Evolutionary conservation across 2,888 invertebrate genomes (phyloP).

Genomic region (Cephus pygmeus): DNA sequence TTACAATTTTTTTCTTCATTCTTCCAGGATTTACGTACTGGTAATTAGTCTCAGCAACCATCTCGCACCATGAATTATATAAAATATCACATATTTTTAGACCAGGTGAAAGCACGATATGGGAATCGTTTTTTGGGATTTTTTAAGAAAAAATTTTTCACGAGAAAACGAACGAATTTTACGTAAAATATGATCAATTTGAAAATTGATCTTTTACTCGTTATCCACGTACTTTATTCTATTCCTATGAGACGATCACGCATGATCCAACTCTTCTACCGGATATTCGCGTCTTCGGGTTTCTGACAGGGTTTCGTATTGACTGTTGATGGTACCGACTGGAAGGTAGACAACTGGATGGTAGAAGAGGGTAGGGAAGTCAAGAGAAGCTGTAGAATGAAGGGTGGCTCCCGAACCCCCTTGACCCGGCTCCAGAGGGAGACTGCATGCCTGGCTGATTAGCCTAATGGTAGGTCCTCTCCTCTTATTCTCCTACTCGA

Average conservation of each 20-base stretch:
- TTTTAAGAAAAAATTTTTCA: background rate
- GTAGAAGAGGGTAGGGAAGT: conserved; percentile 19
- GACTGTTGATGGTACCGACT: conserved; percentile 25
- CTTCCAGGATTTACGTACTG: background rate
- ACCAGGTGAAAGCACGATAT: background rate
- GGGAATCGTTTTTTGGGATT: background rate
- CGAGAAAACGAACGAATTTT: background rate
- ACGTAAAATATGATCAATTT: background rate
- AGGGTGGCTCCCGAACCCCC: conserved; percentile 51
- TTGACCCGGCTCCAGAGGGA: conserved; percentile 54
- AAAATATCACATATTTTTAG: background rate
- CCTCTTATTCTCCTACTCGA: conserved; percentile 60
- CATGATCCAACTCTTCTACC: too few species aligned
- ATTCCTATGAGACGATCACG: background rate
- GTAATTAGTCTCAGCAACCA: background rate
- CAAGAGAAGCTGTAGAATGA: conserved; percentile 43
- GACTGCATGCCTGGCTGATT: conserved; percentile 60
- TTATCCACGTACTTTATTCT: background rate
- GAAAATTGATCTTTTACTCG: background rate
- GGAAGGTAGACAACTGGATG: conserved; percentile 16
- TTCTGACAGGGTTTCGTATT: conserved; percentile 18
- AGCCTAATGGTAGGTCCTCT: conserved; percentile 63
- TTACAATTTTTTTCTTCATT: background rate
- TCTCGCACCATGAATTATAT: background rate
- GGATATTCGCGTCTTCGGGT: conserved; percentile 1